Conservation (phyloP, 2,797 vertebrate genomes). For the Dendrocincla tyrannina region DNA sequence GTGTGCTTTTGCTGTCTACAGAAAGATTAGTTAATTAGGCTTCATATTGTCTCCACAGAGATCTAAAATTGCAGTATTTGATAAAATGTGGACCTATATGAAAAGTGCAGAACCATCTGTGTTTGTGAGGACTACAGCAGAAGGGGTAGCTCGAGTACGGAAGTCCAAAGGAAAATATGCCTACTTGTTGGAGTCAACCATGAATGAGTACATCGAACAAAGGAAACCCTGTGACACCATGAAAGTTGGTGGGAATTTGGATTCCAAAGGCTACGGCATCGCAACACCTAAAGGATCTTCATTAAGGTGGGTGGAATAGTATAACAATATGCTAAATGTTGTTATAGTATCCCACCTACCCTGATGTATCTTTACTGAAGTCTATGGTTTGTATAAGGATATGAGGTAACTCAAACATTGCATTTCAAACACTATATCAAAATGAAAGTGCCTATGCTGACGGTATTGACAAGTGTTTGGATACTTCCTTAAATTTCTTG, state of each 20-base stretch:
- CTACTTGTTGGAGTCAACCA: slow-evolving; percentile 98
- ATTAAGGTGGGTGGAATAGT: slow-evolving; percentile 99
- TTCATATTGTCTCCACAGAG: slow-evolving; percentile 82
- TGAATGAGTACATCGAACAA: slow-evolving; percentile 99
- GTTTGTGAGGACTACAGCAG: slow-evolving; percentile 98
- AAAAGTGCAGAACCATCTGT: slow-evolving; percentile 97
- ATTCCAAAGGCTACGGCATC: slow-evolving; percentile 99
- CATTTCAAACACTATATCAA: slow-evolving; percentile 58
- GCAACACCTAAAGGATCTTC: slow-evolving; percentile 99
- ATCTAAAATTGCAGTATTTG: slow-evolving; percentile 99
- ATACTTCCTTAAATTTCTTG: slow-evolving; percentile 61
- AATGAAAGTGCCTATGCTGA: slow-evolving; percentile 68
- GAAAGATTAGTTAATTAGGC: slow-evolving; percentile 55
- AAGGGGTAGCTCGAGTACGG: slow-evolving; percentile 95
- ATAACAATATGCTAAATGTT: slow-evolving; percentile 99
- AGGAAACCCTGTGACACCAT: slow-evolving; percentile 99
- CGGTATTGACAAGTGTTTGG: slow-evolving; percentile 70
- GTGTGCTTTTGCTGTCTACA: neutral
- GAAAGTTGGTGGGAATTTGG: slow-evolving; percentile 99
- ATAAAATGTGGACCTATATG: slow-evolving; percentile 99
- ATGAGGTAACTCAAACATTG: slow-evolving; percentile 86
- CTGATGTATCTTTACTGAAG: slow-evolving; percentile 99
- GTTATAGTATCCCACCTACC: slow-evolving; percentile 99
- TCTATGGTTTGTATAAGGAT: slow-evolving; percentile 98
- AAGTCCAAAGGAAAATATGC: slow-evolving; percentile 99